phyloP scores from a whole-genome alignment of 2,888 invertebrate species.

The Lissonota sp. region DNA sequence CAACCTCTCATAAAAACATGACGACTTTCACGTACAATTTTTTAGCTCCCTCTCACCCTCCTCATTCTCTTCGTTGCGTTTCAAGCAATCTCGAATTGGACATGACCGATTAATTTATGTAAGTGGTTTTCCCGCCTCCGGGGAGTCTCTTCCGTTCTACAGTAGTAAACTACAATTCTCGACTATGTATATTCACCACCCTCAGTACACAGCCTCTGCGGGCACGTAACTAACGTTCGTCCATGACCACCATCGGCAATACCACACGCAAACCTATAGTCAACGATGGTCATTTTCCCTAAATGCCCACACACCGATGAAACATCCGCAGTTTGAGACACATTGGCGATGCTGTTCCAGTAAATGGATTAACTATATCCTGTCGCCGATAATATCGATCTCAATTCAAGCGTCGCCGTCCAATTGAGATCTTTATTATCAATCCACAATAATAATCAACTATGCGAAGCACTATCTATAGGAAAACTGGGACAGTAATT shows the following conservation, averaged over 20 bases:
- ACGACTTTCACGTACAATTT: too few relatives aligned
- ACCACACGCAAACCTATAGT: not conserved
- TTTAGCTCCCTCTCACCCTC: not conserved
- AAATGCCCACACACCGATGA: conserved; percentile 32
- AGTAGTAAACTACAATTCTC: conserved; percentile 18
- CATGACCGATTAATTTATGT: conserved; percentile 45
- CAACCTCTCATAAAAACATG: too few relatives aligned
- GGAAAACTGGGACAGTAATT: too few relatives aligned
- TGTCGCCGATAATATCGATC: too few relatives aligned
- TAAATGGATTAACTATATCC: not conserved
- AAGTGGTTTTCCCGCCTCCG: conserved; percentile 41
- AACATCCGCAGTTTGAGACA: conserved; percentile 3
- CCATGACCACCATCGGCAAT: not conserved
- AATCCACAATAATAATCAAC: too few relatives aligned
- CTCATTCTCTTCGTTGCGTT: not conserved
- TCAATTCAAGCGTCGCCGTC: too few relatives aligned
- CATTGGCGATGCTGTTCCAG: conserved; percentile 9
- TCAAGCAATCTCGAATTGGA: conserved; percentile 42
- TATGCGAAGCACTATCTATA: too few relatives aligned
- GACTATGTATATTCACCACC: not conserved
- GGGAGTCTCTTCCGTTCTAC: conserved; percentile 29
- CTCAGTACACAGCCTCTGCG: not conserved
- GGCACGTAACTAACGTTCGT: conserved; percentile 1
- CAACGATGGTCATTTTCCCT: conserved; percentile 22
- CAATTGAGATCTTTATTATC: too few relatives aligned